Percentiles rank a stretch among this genome's conserved stretches.
Conservation (phyloP, 2,797 vertebrate genomes). For the Avahi laniger region DNA sequence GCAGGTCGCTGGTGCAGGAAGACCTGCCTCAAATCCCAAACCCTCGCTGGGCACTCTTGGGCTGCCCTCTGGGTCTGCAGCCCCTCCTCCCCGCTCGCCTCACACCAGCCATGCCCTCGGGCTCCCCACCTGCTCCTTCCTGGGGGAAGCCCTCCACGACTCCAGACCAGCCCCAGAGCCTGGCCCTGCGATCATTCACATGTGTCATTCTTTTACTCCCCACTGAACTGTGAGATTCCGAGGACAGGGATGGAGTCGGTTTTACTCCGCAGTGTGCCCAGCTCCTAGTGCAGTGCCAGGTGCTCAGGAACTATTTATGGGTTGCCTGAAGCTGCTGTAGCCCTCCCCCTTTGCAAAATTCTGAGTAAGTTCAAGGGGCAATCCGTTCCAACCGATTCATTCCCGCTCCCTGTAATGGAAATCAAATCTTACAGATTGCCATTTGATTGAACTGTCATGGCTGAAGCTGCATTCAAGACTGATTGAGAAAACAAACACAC, state of each 20-base stretch:
- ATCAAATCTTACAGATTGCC: background rate
- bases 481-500: background rate
- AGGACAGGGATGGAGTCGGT: background rate
- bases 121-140: background rate
- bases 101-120: accelerated
- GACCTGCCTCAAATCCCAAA: background rate
- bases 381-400: background rate
- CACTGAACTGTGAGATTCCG: accelerated
- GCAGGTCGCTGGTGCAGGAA: background rate
- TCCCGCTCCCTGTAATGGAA: background rate
- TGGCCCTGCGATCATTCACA: background rate
- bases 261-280: accelerated
- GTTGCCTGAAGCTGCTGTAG: background rate
- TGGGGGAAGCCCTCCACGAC: too few relatives aligned
- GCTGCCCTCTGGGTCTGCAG: background rate
- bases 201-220: background rate
- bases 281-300: background rate
- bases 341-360: background rate
- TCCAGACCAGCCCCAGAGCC: background rate
- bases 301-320: accelerated
- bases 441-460: background rate
- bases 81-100: background rate
- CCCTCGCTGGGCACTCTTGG: background rate
- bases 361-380: background rate
- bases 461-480: background rate